Percentiles rank a stretch among this genome's conserved stretches.
phyloP scores from a whole-genome alignment of 2,888 invertebrate species.

The Epinotia ramella region DNA sequence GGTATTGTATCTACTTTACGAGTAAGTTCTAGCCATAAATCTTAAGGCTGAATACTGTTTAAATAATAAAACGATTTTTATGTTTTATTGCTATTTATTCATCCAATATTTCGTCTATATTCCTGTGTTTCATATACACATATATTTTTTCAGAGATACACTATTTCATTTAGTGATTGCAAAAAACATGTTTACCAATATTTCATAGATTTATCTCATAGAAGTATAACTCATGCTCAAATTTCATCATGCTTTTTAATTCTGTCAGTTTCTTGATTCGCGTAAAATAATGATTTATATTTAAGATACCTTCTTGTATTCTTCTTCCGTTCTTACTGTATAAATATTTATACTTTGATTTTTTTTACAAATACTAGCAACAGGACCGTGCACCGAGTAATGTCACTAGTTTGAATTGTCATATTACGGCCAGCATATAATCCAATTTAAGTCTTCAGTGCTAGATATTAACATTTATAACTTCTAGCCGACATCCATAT shows the following conservation, averaged over 20 bases:
- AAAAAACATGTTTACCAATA: neutral
- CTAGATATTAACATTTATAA: neutral
- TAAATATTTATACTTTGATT: too few relatives aligned
- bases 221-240: slow-evolving; percentile 1
- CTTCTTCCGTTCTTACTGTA: too few relatives aligned
- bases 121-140: neutral
- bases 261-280: neutral
- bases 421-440: too few relatives aligned
- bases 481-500: too few relatives aligned
- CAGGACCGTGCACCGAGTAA: too few relatives aligned
- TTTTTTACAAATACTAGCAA: too few relatives aligned
- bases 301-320: neutral
- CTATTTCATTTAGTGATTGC: neutral
- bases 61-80: neutral
- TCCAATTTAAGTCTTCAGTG: neutral
- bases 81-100: neutral
- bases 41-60: too few relatives aligned
- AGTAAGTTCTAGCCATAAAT: too few relatives aligned
- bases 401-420: too few relatives aligned
- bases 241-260: neutral
- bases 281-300: neutral
- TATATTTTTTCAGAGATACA: neutral
- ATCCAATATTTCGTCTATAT: neutral
- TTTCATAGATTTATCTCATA: neutral
- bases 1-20: too few relatives aligned